Evolutionary conservation across 2,113 vertebrate genomes (phyloP).

Genomic region (Calidris pugnax): DNA sequence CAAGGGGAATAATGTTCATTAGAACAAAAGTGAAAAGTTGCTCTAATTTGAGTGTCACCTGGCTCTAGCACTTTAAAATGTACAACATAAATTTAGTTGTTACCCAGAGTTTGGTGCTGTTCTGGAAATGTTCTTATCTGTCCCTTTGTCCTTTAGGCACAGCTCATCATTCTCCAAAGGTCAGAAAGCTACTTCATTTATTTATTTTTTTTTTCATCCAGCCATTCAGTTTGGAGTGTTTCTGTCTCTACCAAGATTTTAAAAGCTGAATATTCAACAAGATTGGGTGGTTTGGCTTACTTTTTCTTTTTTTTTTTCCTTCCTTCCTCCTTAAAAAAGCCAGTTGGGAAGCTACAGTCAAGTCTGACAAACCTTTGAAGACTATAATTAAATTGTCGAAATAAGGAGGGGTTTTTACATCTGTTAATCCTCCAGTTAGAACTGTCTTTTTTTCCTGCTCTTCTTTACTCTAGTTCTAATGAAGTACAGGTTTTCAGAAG

Average conservation of each 20-base stretch:
- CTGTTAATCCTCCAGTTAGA: not conserved
- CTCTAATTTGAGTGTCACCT: not conserved
- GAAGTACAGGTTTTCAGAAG: not conserved
- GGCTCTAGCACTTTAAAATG: not conserved
- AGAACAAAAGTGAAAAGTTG: not conserved
- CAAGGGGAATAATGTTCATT: not conserved
- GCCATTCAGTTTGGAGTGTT: not conserved
- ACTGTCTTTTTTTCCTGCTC: not conserved
- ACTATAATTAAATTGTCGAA: constrained; percentile 1
- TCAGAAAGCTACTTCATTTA: not conserved
- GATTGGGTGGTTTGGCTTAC: not conserved
- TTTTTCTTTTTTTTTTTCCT: not conserved
- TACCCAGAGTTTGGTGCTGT: not conserved
- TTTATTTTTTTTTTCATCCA: not conserved
- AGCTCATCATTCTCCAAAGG: not conserved
- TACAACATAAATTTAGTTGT: not conserved
- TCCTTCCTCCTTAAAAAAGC: not conserved
- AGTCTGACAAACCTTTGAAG: constrained; percentile 9
- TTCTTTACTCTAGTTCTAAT: not conserved
- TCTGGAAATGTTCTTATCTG: not conserved
- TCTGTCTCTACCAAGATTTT: not conserved
- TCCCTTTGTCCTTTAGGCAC: not conserved
- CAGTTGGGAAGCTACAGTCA: not conserved
- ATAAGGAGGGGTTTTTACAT: not conserved
- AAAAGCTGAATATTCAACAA: not conserved